Base-by-base conservation (phyloP, 2,113 vertebrate genomes). In the Chaetura pelagica region DNA sequence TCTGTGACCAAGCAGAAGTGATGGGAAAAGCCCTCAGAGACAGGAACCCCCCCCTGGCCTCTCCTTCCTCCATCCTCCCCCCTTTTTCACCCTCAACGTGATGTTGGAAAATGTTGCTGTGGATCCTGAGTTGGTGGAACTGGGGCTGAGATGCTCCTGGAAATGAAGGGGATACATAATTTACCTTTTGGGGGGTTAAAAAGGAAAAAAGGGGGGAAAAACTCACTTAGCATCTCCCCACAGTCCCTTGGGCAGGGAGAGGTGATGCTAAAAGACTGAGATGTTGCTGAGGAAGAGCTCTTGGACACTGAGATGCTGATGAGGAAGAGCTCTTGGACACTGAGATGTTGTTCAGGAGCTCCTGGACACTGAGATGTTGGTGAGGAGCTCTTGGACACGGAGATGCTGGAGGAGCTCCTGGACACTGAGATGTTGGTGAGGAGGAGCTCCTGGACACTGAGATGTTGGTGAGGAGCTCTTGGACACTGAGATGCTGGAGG, bases 51-150 rank as follows among this genome's bases (percentile, higher is more conserved):
- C n/a, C 44, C 58, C 69, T 55, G n/a, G 1, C 0, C 35, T 12
- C 29, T 54, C 54, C 83, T 64, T 4, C 59, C 4, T 22, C 46
- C 30, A 2, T 18, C 9, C 54, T n/a, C 27, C 32, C 52, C 52
- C 63, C 8, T 29, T 27, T 14, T 11, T 1, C 61, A 42, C 7
- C 22, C 21, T 11, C 34, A 0, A 1, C 0, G 15, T 0, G 21
- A 3, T 2, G 51, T 9, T 52, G 6, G 1, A 48, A 75, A 71
- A 32, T n/a, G 24, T 29, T 46, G 52, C 58, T 0, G 2, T 5
- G 55, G 48, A 22, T 42, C 51, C 27, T 27, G 9, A 8, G n/a
- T 79, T 52, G 40, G 8, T 16, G 62, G 17, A 46, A 44, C 22
- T 18, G 1, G 7, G 3, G 18, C 15, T 7, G 54, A 3, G 51